Base-by-base conservation (phyloP, 2,797 vertebrate species). In the Calcarius lapponicus region DNA sequence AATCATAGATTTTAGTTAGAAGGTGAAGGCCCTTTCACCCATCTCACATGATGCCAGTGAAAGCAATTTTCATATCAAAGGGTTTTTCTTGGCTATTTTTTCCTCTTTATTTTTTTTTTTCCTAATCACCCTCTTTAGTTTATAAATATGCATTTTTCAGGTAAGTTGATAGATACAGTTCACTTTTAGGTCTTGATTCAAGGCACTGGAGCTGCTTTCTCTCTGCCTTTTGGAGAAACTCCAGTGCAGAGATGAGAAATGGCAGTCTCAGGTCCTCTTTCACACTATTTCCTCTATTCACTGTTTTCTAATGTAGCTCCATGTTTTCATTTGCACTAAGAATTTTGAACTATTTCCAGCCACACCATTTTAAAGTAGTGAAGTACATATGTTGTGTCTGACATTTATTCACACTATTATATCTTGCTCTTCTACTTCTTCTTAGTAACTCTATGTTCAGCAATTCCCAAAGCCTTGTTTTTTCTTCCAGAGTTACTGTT, bases 301-400 rank as follows among this genome's bases (percentile, higher is more conserved):
- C 50, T 90, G 29, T 96, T 96, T 92, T 62, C 62, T 92, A 67
- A 81, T 0, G 2, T 88, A 92, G 78, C 43, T 95, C 38, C 26
- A 5, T 53, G 13, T 79, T 96, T 93, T 90, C 18, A 43, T 67
- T 85, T 94, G 67, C 20, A 6, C 16, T 75, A 21, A n/a, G 65
- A 80, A 80, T 89, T 96, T 89, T 66, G 80, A 93, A 71, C 34
- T 94, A 64, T 73, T 95, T 89, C 76, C 80, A 88, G 81, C 92
- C 90, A 88, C 45, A 80, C 13, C 66, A 11, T 93, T 96, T 96
- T 88, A 64, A 92, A 93, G 80, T 91, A 93, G 47, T 73, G 73
- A 93, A 91, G 36, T 73, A 84, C 70, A 56, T 79, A 69, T 11
- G 5, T 60, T 73, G 10, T 72, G 32, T 48, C 51, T 84, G 51